Base-by-base conservation (phyloP, 2,797 vertebrate species). In the Delichon dasypus region DNA sequence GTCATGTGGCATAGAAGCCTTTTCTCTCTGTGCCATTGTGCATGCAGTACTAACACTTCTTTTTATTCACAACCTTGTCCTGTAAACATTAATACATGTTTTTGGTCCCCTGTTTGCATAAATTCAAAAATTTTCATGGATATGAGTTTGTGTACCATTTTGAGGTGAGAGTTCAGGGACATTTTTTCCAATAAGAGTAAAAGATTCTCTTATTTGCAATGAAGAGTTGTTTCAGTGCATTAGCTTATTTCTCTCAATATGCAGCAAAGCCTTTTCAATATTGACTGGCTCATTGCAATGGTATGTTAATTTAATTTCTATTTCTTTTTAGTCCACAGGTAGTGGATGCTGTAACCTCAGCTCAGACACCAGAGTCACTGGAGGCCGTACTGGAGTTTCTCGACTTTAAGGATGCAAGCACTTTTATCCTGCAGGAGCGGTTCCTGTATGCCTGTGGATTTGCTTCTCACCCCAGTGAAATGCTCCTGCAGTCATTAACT, bases 391-490 rank as follows among this genome's bases (percentile, higher is more conserved):
- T 99, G 90, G 97, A 98, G 72, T 99, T 99, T 94, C 96, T 99
- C 82, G 98, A 99, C 98, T 99, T 99, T 95, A 98, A 98, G 16
- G 98, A 99, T 64, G 91, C 97, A 85, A 98, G 98, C 64, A 96
- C 97, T 57, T 83, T 98, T 36, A 42, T 98, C 61, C 98, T 99
- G 68, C 99, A 99, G 96, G 99, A 99, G 90, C 97, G 99, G 58
- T 99, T 99, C 92, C 98, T 99, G 40, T 99, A 99, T 27, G 99
- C 99, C 48, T 99, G 98, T 85, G 99, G 99, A 76, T 99, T 99
- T 86, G 98, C 99, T 55, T 99, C 99, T 58, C 99, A 99, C 82
- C 99, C 99, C 6, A 98, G 97, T 29, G 98, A 99, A 96, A 97
- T 77, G 18, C 98, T 99, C 96, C 98, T 99, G 9, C 97, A 98